These are phyloP conservation scores for Platycheirus albimanus DNA, from an alignment of 2,888 invertebrate genomes.

Conservation along the genomic window DNA sequence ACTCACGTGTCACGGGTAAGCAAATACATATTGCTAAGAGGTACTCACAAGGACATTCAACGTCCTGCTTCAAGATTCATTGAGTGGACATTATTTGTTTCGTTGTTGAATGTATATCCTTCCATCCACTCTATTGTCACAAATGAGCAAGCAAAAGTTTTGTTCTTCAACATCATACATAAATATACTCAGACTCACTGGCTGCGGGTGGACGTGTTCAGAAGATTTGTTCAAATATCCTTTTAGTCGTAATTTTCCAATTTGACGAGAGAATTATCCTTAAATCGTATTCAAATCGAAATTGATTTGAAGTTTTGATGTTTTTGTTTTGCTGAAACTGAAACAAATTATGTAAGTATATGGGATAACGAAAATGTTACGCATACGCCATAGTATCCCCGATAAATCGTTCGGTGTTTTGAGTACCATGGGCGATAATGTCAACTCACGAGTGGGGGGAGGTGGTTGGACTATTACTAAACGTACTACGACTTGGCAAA, in stretches of 20 bases:
- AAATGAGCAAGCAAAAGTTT: conserved; percentile 52
- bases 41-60: conserved; percentile 37
- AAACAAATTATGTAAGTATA: conserved; percentile 16
- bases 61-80: conserved; percentile 41
- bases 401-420: conserved; percentile 15
- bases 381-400: conserved; percentile 44
- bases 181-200: not conserved
- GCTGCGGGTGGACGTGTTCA: not conserved
- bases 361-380: conserved; percentile 22
- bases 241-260: conserved; percentile 10
- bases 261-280: conserved; percentile 15
- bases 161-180: conserved; percentile 8
- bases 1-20: conserved; percentile 25
- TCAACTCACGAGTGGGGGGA: too few relatives aligned
- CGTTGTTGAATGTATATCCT: conserved; percentile 16
- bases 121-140: conserved; percentile 23
- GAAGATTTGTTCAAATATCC: conserved; percentile 34
- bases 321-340: too few relatives aligned
- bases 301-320: conserved; percentile 1
- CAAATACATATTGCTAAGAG: conserved; percentile 5
- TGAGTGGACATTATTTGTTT: conserved; percentile 61
- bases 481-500: conserved; percentile 44
- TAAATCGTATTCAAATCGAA: conserved; percentile 25
- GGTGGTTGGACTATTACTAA: not conserved
- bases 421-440: not conserved